phyloP scores from a whole-genome alignment of 2,888 invertebrate genomes.

The Meganola albula region DNA sequence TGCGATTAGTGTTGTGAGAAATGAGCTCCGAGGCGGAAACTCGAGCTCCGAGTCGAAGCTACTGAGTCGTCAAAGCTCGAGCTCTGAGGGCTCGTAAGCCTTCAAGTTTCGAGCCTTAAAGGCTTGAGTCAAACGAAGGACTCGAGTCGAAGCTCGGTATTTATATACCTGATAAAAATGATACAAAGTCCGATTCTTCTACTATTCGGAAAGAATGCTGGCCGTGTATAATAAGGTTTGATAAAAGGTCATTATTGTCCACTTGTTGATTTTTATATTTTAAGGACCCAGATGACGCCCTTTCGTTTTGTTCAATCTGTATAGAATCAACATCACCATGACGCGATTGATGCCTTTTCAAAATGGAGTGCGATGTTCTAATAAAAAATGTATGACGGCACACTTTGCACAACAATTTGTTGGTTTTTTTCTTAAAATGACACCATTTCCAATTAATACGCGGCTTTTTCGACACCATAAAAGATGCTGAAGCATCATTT shows the following conservation, averaged over 20 bases:
- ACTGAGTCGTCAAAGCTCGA: no score
- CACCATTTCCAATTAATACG: no score
- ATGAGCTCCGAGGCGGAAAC: no score
- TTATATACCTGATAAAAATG: constrained; percentile 1
- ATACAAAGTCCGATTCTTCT: constrained; percentile 1
- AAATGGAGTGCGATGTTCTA: background rate
- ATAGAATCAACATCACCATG: background rate
- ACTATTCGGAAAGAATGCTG: constrained; percentile 1
- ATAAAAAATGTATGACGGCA: background rate
- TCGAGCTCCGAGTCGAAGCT: no score
- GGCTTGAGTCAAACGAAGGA: no score
- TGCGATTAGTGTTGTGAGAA: no score
- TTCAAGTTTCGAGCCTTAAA: no score
- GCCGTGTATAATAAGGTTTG: constrained; percentile 1
- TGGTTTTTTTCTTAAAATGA: background rate
- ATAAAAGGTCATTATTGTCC: background rate
- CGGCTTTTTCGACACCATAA: no score
- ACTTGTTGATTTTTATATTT: background rate
- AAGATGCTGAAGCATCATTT: no score
- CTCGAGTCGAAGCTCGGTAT: no score
- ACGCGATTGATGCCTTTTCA: background rate
- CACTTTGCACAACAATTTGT: background rate
- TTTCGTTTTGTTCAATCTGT: background rate
- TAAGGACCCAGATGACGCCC: background rate
- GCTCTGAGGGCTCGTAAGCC: no score